These are phyloP conservation scores for Macroglossus sobrinus DNA, from an alignment of 2,113 vertebrate species.

Conservation along the genomic window DNA sequence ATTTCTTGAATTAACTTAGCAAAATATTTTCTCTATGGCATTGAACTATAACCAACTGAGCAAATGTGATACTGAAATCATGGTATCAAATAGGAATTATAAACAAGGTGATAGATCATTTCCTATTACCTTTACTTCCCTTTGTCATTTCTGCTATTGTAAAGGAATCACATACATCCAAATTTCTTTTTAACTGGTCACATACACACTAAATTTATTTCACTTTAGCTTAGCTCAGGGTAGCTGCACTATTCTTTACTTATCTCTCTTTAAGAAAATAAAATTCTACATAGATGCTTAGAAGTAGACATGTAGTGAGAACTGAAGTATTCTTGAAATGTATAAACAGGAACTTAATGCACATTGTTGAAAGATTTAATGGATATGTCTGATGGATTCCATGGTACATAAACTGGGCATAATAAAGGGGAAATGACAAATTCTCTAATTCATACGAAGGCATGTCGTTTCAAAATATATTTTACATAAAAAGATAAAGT, in stretches of 20 bases:
- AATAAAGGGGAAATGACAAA: background rate
- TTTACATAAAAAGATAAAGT: background rate
- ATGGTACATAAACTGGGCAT: background rate
- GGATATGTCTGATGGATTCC: background rate
- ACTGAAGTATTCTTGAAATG: background rate
- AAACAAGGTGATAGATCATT: background rate
- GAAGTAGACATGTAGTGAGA: background rate
- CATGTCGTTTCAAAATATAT: background rate
- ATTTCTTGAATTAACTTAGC: constrained; percentile 32
- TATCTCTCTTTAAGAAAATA: background rate
- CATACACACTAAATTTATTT: background rate
- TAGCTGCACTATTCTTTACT: background rate
- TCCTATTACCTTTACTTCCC: background rate
- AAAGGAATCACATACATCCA: background rate
- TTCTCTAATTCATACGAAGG: background rate
- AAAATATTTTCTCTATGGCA: background rate
- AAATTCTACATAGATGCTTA: background rate
- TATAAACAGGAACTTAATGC: background rate
- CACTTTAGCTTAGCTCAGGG: background rate
- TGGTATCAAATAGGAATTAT: background rate
- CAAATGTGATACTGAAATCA: background rate
- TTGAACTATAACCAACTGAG: background rate
- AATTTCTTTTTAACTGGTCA: background rate
- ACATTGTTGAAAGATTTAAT: background rate
- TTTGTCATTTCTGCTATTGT: background rate